phyloP scores from a whole-genome alignment of 1,140 invertebrate species.

The Diorhabda sublineata region DNA sequence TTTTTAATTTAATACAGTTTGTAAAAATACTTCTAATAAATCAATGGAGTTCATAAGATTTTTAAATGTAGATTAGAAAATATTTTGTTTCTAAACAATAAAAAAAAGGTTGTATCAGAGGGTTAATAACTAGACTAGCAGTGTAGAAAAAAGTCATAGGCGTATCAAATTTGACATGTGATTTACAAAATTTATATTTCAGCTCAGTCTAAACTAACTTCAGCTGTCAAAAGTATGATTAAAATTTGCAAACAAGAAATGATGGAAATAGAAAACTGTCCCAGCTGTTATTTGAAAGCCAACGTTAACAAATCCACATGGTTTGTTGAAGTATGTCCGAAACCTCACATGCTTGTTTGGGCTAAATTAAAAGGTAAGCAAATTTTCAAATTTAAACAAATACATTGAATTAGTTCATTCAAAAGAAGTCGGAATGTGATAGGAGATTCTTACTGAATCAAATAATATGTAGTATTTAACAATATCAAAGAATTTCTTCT shows the following conservation, averaged over 20 bases:
- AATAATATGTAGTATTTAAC: too few relatives aligned
- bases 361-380: constrained; percentile 77
- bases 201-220: constrained; percentile 73
- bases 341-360: constrained; percentile 85
- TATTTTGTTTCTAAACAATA: too few relatives aligned
- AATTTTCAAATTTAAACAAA: not conserved
- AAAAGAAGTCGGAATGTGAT: not conserved
- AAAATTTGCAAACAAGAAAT: constrained; percentile 83
- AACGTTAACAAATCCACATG: constrained; percentile 76
- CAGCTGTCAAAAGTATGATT: constrained; percentile 71
- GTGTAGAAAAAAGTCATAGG: too few relatives aligned
- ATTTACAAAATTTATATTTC: constrained; percentile 34
- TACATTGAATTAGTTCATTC: not conserved
- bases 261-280: constrained; percentile 89
- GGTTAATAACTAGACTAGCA: too few relatives aligned
- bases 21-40: too few relatives aligned
- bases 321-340: constrained; percentile 87
- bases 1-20: too few relatives aligned
- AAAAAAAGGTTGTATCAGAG: too few relatives aligned
- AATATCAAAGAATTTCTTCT: too few relatives aligned
- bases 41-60: too few relatives aligned
- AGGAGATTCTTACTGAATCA: not conserved
- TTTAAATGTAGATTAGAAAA: too few relatives aligned
- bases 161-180: too few relatives aligned
- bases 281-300: constrained; percentile 84